These are phyloP conservation scores for Pedionomus torquatus DNA, from an alignment of 2,113 vertebrate species.

Conservation along the genomic window DNA sequence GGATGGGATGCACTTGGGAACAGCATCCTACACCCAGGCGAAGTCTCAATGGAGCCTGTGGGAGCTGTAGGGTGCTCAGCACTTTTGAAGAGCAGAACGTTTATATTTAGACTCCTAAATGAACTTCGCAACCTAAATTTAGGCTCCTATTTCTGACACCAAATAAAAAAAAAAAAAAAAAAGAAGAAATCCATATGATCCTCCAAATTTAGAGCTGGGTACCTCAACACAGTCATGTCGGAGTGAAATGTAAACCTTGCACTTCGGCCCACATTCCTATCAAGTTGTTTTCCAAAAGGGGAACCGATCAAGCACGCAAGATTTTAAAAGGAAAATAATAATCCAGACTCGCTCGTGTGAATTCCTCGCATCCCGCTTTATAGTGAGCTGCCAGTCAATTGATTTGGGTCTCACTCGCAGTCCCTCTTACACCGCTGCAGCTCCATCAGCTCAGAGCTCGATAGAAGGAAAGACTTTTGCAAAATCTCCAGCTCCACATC, in stretches of 20 bases:
- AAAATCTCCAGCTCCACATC: background rate
- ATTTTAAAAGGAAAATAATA: constrained; percentile 55
- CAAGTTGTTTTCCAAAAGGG: constrained; percentile 50
- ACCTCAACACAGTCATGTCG: constrained; percentile 13
- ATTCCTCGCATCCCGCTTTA: constrained; percentile 15
- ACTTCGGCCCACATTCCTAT: constrained; percentile 60
- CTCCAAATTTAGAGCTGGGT: constrained; percentile 51
- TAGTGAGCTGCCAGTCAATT: background rate
- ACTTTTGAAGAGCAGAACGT: constrained; percentile 43
- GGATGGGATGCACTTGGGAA: background rate
- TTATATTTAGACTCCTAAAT: constrained; percentile 56
- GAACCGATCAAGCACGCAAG: background rate
- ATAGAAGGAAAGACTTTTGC: background rate
- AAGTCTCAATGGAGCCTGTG: constrained; percentile 19
- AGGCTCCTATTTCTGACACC: constrained; percentile 47
- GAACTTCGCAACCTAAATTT: constrained; percentile 46
- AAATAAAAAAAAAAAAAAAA: background rate
- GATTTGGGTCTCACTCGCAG: background rate
- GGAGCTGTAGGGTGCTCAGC: constrained; percentile 54
- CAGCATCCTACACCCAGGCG: background rate
- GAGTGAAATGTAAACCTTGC: constrained; percentile 54
- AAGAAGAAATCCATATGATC: background rate
- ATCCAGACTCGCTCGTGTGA: background rate
- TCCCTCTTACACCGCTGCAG: background rate
- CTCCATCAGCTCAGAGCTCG: background rate